Conservation (phyloP, 2,888 invertebrate species). For the Xanthostigma xanthostigma region DNA sequence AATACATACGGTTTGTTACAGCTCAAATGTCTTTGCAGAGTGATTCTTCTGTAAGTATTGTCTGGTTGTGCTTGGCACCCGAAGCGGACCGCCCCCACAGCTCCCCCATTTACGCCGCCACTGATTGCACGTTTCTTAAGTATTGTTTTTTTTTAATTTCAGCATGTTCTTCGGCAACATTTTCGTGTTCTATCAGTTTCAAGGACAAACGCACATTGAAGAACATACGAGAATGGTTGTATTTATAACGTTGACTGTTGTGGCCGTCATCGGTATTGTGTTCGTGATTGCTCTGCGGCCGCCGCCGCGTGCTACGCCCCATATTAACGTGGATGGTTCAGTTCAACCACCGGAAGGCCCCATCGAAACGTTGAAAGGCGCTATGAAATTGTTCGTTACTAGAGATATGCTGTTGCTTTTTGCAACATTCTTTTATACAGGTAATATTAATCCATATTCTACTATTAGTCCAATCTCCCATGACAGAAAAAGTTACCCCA, state of each 20-base stretch:
- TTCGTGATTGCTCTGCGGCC: conserved; percentile 49
- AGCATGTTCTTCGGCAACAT: conserved; percentile 92
- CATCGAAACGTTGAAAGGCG: conserved; percentile 54
- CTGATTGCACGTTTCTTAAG: neutral
- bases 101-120: no score
- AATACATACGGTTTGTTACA: no score
- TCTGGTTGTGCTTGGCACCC: no score
- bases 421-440: conserved; percentile 81
- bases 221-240: conserved; percentile 56
- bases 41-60: no score
- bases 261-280: conserved; percentile 56
- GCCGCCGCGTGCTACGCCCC: conserved; percentile 31
- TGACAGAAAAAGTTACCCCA: no score
- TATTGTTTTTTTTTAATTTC: conserved; percentile 25
- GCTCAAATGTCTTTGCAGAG: no score
- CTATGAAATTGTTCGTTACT: conserved; percentile 62
- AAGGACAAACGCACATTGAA: conserved; percentile 61
- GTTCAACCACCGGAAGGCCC: conserved; percentile 35
- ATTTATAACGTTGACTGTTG: conserved; percentile 61
- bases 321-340: conserved; percentile 25
- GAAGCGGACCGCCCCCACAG: no score
- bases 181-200: conserved; percentile 85
- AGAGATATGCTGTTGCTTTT: conserved; percentile 73
- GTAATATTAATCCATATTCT: no score
- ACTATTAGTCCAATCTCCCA: no score